Base-by-base conservation (phyloP, 2,113 vertebrate genomes). In the Macaca mulatta region DNA sequence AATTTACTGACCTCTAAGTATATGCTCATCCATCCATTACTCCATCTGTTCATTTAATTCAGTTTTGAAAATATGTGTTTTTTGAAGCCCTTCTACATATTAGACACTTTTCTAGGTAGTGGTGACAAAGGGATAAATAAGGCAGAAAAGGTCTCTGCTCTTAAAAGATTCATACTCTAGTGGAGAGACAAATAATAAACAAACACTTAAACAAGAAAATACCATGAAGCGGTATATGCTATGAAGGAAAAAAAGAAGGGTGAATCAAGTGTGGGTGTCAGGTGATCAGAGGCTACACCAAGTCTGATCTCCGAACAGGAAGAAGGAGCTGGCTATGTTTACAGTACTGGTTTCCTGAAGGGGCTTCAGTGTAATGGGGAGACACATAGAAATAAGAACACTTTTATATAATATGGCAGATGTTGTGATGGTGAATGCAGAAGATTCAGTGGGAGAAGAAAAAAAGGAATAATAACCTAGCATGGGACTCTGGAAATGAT, bases 181-280 rank as follows among this genome's bases (percentile, higher is more conserved):
- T 57, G 4, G 9, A 5, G 23, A 89, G 18, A 72, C 2, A 59
- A 89, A 50, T 59, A 81, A n/a, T 48, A 57, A 77, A 86, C 4
- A 83, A 40, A 87, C 14, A 38, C 2, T 1, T 50, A 77, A 85
- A 72, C 0, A 59, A 91, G 70, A 67, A 89, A 70, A 89, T 32
- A 55, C 0, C 18, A 78, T 14, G 16, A 69, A 50, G 1, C 2
- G 5, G 1, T 22, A 74, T 86, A 10, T 38, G 2, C 2, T 6
- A 30, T 23, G 32, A 43, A n/a, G 16, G 25, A 32, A 77, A 95
- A 67, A 77, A 45, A 59, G 10, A 43, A 27, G 6, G 11, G 6
- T 80, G 8, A 89, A 32, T 12, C 48, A 10, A 57, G 18, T 59
- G 61, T 38, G 22, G 23, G 17, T 11, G 22, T 43, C 48, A 52